phyloP scores from a whole-genome alignment of 2,113 vertebrate species.

The Oophaga pumilio region DNA sequence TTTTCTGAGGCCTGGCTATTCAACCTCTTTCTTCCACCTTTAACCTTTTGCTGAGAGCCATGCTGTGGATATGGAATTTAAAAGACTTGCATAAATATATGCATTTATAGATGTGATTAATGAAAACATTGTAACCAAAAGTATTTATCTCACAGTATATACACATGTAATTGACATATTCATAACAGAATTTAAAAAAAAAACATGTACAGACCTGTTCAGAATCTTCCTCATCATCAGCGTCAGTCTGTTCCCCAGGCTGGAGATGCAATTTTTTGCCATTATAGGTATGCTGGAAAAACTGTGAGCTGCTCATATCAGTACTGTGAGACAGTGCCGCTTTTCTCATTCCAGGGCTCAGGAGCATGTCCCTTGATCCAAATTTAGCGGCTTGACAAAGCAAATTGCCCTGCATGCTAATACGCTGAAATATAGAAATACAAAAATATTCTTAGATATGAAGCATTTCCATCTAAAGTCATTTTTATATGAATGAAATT shows the following conservation, averaged over 20 bases:
- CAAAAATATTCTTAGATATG: background rate
- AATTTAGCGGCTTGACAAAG: constrained; percentile 77
- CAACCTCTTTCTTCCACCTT: constrained; percentile 83
- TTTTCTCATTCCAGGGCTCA: constrained; percentile 77
- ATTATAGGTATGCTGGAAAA: constrained; percentile 74
- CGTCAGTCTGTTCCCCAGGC: constrained; percentile 76
- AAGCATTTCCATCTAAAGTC: background rate
- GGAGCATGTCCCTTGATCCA: constrained; percentile 65
- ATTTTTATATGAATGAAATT: too few species aligned
- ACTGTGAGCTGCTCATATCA: constrained; percentile 76
- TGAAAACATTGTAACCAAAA: background rate
- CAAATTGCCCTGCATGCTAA: constrained; percentile 72
- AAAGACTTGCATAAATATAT: background rate
- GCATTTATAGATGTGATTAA: background rate
- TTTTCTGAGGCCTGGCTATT: constrained; percentile 84
- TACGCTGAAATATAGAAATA: constrained; percentile 65
- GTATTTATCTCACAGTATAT: too few species aligned
- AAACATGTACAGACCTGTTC: constrained; percentile 67
- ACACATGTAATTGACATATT: too few species aligned
- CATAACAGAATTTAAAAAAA: background rate
- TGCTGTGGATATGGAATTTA: constrained; percentile 68
- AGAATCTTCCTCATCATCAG: constrained; percentile 83
- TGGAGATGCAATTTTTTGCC: constrained; percentile 72
- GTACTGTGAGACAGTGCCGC: constrained; percentile 60
- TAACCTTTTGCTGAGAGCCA: constrained; percentile 78